Conservation (phyloP, 2,888 invertebrate genomes). For the Synergus japonicus region DNA sequence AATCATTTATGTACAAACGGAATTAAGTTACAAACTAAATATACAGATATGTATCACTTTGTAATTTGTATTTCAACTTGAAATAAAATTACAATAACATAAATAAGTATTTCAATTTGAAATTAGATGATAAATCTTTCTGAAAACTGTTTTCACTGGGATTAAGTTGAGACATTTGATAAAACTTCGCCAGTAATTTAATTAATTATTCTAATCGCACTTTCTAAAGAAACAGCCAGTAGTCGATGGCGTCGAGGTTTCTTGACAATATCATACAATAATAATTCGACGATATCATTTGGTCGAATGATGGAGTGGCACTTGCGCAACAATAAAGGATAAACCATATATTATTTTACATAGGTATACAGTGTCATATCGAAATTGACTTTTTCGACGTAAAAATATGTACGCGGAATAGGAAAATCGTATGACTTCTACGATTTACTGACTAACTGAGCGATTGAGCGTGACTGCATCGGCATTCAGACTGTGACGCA, state of each 20-base stretch:
- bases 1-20: not conserved
- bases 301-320: constrained; percentile 31
- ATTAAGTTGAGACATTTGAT: not conserved
- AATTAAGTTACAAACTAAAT: not conserved
- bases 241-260: constrained; percentile 19
- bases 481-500: not conserved
- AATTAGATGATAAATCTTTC: not conserved
- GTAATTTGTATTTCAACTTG: not conserved
- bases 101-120: not conserved
- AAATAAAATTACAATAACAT: constrained; percentile 5
- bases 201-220: constrained; percentile 8
- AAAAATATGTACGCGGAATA: constrained; percentile 43
- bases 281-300: constrained; percentile 26
- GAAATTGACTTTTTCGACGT: constrained; percentile 14
- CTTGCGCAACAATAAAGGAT: constrained; percentile 10
- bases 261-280: constrained; percentile 9
- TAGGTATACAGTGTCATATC: constrained; percentile 24
- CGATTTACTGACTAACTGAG: constrained; percentile 53
- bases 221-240: constrained; percentile 28
- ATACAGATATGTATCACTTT: not conserved
- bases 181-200: not conserved
- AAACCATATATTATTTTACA: constrained; percentile 27
- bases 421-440: constrained; percentile 49
- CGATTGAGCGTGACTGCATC: constrained; percentile 35
- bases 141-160: constrained; percentile 3